phyloP scores from a whole-genome alignment of 1,140 invertebrate genomes.

The Drosophila pallidifrons region DNA sequence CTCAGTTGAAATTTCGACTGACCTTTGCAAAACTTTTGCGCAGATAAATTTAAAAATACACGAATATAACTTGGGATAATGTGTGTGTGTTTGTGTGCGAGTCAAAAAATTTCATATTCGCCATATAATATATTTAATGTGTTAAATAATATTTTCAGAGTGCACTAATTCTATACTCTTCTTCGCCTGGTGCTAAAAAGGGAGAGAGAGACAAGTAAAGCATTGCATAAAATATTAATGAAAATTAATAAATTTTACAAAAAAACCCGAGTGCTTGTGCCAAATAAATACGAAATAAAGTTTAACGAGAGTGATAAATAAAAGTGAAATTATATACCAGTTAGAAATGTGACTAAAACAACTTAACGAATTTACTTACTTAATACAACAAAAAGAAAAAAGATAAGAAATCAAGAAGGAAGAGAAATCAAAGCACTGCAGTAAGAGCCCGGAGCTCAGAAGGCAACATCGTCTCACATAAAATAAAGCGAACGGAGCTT shows the following conservation, averaged over 20 bases:
- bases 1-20: too few species aligned
- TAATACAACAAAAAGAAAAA: constrained; percentile 47
- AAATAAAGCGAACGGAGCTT: constrained; percentile 10
- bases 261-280: constrained; percentile 35
- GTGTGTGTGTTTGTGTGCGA: background rate
- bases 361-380: constrained; percentile 35
- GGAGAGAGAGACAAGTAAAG: constrained; percentile 13
- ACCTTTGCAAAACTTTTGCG: background rate
- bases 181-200: constrained; percentile 35
- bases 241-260: constrained; percentile 23
- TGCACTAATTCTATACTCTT: constrained; percentile 34
- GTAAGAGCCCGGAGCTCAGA: constrained; percentile 36
- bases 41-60: constrained; percentile 24
- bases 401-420: constrained; percentile 30
- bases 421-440: constrained; percentile 35
- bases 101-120: background rate
- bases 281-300: constrained; percentile 12
- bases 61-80: background rate
- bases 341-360: constrained; percentile 78
- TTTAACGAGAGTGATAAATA: constrained; percentile 53
- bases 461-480: constrained; percentile 30
- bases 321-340: constrained; percentile 66
- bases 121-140: constrained; percentile 4
- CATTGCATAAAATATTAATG: constrained; percentile 21
- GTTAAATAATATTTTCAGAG: constrained; percentile 27